Conservation (phyloP, 2,888 invertebrate species). For the Copidosoma aretas region DNA sequence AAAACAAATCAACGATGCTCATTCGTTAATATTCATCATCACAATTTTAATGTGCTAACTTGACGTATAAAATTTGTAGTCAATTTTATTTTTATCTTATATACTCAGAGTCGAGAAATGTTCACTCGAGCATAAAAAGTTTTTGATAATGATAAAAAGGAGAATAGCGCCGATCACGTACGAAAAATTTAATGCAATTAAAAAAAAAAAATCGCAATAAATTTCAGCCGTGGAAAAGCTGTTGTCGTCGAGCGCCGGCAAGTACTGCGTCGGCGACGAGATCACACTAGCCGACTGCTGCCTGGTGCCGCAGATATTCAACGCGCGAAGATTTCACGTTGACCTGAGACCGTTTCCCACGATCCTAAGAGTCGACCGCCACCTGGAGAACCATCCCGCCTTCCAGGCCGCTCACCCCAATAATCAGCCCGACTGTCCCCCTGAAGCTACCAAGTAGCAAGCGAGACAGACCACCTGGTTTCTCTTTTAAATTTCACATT, state of each 20-base stretch:
- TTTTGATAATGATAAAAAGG: no score
- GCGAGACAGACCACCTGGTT: conserved; percentile 62
- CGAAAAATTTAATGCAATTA: no score
- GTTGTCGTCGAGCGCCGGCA: conserved; percentile 82
- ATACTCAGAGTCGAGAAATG: no score
- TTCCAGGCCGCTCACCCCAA: conserved; percentile 91
- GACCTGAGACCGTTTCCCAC: conserved; percentile 89
- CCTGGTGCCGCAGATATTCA: conserved; percentile 93
- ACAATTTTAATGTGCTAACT: background rate
- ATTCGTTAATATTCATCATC: background rate
- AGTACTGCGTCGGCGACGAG: conserved; percentile 92
- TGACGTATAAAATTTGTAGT: no score
- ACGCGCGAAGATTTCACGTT: conserved; percentile 93
- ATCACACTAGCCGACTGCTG: conserved; percentile 95
- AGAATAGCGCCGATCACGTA: no score
- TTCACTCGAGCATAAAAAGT: no score
- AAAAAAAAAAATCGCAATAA: conserved; percentile 1
- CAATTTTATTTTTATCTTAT: no score
- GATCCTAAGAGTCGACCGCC: conserved; percentile 84
- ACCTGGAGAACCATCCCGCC: conserved; percentile 85
- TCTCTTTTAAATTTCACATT: conserved; percentile 54
- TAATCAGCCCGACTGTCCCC: conserved; percentile 93
- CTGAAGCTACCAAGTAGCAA: conserved; percentile 79
- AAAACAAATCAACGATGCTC: no score
- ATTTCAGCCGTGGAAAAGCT: conserved; percentile 83